Evolutionary conservation across 2,113 vertebrate species (phyloP).

Genomic region (Gopherus evgoodei): DNA sequence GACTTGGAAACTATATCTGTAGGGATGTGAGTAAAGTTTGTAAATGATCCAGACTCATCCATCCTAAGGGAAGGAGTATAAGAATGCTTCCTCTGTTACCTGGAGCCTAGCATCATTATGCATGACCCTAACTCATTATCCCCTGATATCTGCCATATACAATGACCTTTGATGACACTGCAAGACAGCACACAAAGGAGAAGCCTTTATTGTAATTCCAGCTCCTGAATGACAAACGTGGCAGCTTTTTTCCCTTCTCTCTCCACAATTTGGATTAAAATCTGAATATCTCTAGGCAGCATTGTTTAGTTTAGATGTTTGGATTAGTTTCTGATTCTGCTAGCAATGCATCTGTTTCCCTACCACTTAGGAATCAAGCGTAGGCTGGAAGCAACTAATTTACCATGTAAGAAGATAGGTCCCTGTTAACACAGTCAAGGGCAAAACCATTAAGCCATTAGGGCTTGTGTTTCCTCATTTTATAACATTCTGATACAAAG

Average conservation of each 20-base stretch:
- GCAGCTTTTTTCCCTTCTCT: neutral
- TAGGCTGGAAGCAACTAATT: constrained; percentile 63
- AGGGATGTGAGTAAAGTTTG: neutral
- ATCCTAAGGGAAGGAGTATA: neutral
- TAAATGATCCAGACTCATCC: neutral
- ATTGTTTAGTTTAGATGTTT: constrained; percentile 31
- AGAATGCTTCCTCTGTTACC: constrained; percentile 63
- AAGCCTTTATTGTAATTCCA: neutral
- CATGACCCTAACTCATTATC: constrained; percentile 62
- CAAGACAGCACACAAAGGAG: neutral
- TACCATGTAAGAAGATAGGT: constrained; percentile 68
- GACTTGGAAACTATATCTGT: neutral
- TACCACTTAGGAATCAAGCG: constrained; percentile 4
- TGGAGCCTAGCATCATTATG: constrained; percentile 11
- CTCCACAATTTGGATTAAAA: constrained; percentile 6
- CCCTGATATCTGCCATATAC: constrained; percentile 34
- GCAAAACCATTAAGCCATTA: constrained; percentile 71
- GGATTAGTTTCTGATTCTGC: constrained; percentile 4
- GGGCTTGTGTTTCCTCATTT: constrained; percentile 54
- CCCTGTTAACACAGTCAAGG: constrained; percentile 66
- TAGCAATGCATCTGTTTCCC: constrained; percentile 29
- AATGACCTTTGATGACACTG: constrained; percentile 49
- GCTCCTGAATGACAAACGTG: neutral
- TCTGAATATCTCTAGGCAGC: neutral
- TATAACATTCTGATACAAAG: constrained; percentile 67